Conservation (phyloP, 1,140 invertebrate species). For the Ceratina calcarata region DNA sequence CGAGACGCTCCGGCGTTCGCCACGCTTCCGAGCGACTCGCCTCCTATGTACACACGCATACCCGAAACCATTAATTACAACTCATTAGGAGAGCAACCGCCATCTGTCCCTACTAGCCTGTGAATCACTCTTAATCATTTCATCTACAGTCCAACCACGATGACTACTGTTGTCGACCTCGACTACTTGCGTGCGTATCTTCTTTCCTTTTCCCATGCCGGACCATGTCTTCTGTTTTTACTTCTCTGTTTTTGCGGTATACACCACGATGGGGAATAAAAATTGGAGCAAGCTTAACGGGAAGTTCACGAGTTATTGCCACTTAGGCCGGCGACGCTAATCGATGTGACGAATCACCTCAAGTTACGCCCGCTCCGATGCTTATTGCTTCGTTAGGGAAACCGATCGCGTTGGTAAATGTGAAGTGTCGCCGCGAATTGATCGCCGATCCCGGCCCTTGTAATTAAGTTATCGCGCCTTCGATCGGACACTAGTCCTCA, state of each 20-base stretch:
- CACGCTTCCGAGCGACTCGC: slow-evolving; percentile 32
- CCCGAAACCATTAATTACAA: slow-evolving; percentile 78
- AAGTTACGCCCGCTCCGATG: slow-evolving; percentile 24
- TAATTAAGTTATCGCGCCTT: slow-evolving; percentile 44
- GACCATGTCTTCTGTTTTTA: background rate
- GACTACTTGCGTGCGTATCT: background rate
- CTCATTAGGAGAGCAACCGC: slow-evolving; percentile 79
- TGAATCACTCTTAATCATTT: slow-evolving; percentile 81
- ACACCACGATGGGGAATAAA: slow-evolving; percentile 1
- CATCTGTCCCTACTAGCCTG: slow-evolving; percentile 77
- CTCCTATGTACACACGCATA: slow-evolving; percentile 63
- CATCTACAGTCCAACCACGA: slow-evolving; percentile 72
- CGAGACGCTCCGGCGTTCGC: background rate
- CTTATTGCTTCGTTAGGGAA: slow-evolving; percentile 52
- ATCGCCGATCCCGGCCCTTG: slow-evolving; percentile 57
- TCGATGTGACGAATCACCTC: slow-evolving; percentile 36
- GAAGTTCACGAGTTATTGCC: background rate
- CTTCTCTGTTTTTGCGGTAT: slow-evolving; percentile 29
- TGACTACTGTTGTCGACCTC: slow-evolving; percentile 59
- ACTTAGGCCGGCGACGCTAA: slow-evolving; percentile 15
- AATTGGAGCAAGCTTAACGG: background rate
- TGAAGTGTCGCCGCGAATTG: slow-evolving; percentile 51
- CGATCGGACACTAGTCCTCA: background rate
- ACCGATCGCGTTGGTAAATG: slow-evolving; percentile 44
- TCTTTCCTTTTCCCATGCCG: slow-evolving; percentile 24